These are phyloP conservation scores for Leptinotarsa juncta DNA, from an alignment of 2,888 invertebrate genomes.

Conservation along the genomic window DNA sequence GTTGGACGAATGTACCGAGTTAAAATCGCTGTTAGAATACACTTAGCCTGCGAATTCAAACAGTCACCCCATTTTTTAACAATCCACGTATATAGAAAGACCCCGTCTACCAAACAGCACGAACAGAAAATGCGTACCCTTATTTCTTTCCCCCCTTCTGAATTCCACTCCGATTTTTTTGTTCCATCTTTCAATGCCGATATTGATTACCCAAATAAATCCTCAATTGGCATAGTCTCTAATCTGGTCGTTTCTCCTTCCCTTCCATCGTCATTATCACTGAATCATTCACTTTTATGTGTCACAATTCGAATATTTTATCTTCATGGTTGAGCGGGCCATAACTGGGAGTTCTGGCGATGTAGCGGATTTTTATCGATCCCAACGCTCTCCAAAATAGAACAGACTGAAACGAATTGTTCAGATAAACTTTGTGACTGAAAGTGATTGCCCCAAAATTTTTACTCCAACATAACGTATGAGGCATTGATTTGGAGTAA, in stretches of 20 bases:
- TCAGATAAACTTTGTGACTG: slow-evolving; percentile 11
- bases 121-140: too few relatives aligned
- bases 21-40: too few relatives aligned
- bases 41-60: too few relatives aligned
- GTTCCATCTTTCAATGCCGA: not conserved
- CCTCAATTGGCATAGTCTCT: slow-evolving; percentile 8
- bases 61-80: too few relatives aligned
- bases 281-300: slow-evolving; percentile 33
- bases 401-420: slow-evolving; percentile 20
- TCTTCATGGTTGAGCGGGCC: slow-evolving; percentile 27
- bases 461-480: too few relatives aligned
- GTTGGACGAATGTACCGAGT: too few relatives aligned
- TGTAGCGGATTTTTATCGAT: slow-evolving; percentile 28
- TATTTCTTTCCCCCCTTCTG: too few relatives aligned
- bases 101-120: too few relatives aligned
- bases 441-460: slow-evolving; percentile 1
- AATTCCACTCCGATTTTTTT: not conserved
- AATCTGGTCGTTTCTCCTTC: slow-evolving; percentile 21
- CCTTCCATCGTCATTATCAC: slow-evolving; percentile 30
- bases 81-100: too few relatives aligned
- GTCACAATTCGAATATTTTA: slow-evolving; percentile 30
- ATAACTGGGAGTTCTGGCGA: slow-evolving; percentile 26
- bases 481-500: too few relatives aligned
- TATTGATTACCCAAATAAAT: slow-evolving; percentile 22
- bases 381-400: not conserved